These are phyloP conservation scores for Thalassoma bifasciatum DNA, from an alignment of 2,113 vertebrate genomes.

Conservation along the genomic window DNA sequence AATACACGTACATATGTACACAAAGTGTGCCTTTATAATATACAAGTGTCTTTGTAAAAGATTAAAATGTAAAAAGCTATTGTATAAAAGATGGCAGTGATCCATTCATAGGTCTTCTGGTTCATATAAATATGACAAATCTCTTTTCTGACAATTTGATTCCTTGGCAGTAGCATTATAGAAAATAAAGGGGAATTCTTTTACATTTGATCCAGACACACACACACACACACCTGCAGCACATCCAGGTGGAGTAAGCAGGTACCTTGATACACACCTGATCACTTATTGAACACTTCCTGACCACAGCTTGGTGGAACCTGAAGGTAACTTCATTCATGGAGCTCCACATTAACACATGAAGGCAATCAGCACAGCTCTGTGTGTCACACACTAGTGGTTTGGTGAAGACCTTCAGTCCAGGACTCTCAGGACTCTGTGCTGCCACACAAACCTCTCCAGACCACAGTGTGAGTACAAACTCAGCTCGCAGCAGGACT, in stretches of 20 bases:
- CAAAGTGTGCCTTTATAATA: conserved; percentile 79
- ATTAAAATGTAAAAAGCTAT: conserved; percentile 91
- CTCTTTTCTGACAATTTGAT: conserved; percentile 70
- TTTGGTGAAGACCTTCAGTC: conserved; percentile 52
- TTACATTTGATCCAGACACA: conserved; percentile 52
- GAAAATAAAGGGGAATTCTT: conserved; percentile 53
- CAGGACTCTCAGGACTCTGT: neutral
- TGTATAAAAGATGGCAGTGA: conserved; percentile 95
- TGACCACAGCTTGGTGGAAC: conserved; percentile 39
- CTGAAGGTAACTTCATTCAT: conserved; percentile 43
- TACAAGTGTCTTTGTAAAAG: conserved; percentile 89
- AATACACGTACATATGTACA: conserved; percentile 86
- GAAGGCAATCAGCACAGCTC: conserved; percentile 35
- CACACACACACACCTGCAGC: neutral
- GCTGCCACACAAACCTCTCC: conserved; percentile 1
- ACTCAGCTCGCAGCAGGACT: neutral
- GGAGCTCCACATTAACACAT: conserved; percentile 30
- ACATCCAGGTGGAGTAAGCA: conserved; percentile 23
- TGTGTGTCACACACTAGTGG: conserved; percentile 57
- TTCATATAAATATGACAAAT: conserved; percentile 85
- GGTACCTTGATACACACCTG: conserved; percentile 18
- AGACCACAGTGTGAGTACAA: conserved; percentile 39
- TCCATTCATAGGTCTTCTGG: conserved; percentile 84
- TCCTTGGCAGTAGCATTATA: conserved; percentile 75
- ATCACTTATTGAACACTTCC: conserved; percentile 28